Conservation (phyloP, 2,113 vertebrate genomes). For the Hippocampus comes region DNA sequence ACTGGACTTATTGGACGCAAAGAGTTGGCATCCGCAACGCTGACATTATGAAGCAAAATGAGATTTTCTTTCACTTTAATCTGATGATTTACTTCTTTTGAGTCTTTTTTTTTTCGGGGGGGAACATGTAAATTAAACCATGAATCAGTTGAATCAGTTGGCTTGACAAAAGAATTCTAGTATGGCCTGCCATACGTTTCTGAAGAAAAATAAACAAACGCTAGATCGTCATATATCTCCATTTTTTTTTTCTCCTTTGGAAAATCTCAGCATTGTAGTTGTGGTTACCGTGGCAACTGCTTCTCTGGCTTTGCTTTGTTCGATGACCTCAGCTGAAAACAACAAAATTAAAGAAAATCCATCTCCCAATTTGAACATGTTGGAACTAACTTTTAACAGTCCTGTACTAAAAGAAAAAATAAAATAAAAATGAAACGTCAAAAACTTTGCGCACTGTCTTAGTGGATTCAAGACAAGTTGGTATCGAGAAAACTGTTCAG, state of each 20-base stretch:
- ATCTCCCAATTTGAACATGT: slow-evolving; percentile 70
- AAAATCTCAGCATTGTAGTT: slow-evolving; percentile 69
- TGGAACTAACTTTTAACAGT: slow-evolving; percentile 78
- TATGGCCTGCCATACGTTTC: slow-evolving; percentile 1
- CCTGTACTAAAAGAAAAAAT: slow-evolving; percentile 72
- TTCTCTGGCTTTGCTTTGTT: slow-evolving; percentile 70
- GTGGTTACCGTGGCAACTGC: slow-evolving; percentile 73
- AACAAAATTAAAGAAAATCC: slow-evolving; percentile 38
- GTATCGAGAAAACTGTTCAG: not conserved
- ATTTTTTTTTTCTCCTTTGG: slow-evolving; percentile 26
- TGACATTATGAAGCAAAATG: slow-evolving; percentile 44
- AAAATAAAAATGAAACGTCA: slow-evolving; percentile 68
- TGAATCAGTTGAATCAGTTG: slow-evolving; percentile 42
- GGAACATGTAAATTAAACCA: slow-evolving; percentile 57
- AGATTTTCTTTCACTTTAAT: slow-evolving; percentile 64
- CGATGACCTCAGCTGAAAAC: slow-evolving; percentile 65
- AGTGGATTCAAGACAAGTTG: slow-evolving; percentile 33
- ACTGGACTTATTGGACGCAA: slow-evolving; percentile 33
- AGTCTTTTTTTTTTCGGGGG: slow-evolving; percentile 33
- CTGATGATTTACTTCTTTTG: slow-evolving; percentile 51
- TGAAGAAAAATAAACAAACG: not conserved
- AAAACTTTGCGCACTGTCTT: slow-evolving; percentile 50
- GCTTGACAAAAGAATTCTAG: slow-evolving; percentile 46
- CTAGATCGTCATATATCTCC: slow-evolving; percentile 36
- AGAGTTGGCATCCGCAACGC: slow-evolving; percentile 33